Percentiles rank a stretch among this genome's conserved stretches.
Evolutionary conservation across 64 coral and sea anemone species (phyloP).

Genomic region (Anthopleura sola): DNA sequence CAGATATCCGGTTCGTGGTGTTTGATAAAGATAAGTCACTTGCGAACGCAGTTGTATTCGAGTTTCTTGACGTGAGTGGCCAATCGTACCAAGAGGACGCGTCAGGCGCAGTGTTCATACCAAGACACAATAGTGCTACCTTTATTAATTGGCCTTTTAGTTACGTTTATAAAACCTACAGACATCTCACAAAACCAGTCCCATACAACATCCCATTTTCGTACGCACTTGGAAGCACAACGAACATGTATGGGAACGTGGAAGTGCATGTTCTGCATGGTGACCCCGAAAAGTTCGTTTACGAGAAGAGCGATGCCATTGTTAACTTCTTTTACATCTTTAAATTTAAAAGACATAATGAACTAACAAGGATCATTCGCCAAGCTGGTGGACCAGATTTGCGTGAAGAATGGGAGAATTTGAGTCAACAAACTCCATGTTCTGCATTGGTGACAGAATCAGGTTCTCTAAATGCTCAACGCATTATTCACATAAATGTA

Average conservation of each 20-base stretch:
- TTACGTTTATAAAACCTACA: too few species aligned
- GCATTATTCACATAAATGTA: constrained; percentile 28
- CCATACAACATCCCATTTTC: neutral
- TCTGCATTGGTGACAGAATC: constrained; percentile 58
- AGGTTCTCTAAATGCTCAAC: constrained; percentile 1
- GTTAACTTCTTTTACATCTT: constrained; percentile 39
- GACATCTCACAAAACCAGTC: neutral
- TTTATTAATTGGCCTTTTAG: neutral
- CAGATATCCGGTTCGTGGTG: constrained; percentile 63
- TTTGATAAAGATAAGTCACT: constrained; percentile 34
- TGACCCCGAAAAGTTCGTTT: constrained; percentile 22
- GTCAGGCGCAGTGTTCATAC: neutral
- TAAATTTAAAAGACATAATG: constrained; percentile 40
- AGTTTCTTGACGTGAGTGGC: constrained; percentile 13
- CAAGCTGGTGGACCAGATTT: constrained; percentile 40
- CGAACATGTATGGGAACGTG: neutral
- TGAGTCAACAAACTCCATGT: constrained; percentile 40
- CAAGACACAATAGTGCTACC: neutral
- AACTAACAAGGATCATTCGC: constrained; percentile 38
- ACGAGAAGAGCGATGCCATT: constrained; percentile 67
- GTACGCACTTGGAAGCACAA: neutral
- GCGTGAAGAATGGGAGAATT: neutral
- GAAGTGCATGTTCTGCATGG: constrained; percentile 29
- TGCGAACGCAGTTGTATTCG: constrained; percentile 25
- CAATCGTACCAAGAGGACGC: neutral